Evolutionary conservation across 2,797 vertebrate species (phyloP), one percentile per base, ranked within the genome.

Genomic region (Euphonia xanthogaster): DNA sequence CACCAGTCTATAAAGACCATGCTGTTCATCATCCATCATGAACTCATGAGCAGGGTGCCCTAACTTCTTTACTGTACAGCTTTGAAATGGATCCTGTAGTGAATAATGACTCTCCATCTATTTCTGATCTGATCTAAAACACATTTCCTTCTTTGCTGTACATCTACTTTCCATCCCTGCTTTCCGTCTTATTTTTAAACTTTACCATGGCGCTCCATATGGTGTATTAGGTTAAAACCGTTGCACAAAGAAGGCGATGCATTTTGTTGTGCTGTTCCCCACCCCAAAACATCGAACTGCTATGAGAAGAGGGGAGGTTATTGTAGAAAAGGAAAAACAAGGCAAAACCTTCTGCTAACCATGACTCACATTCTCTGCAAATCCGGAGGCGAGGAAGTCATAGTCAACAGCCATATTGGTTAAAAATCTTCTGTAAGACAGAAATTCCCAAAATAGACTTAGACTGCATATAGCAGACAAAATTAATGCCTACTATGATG

Each of bases 81-180:
- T 95, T 96, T 93, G 92, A 94, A 95, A 96, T 37, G 33, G 54
- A 95, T 95, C 84, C 75, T 96, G 51, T 86, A 84, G 82, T 0
- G 25, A 97, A 94, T 81, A 73, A 94, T 71, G 79, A 73, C 67
- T 93, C 72, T 89, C 48, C 72, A 55, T 91, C 73, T 94, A 88
- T 91, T 92, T 94, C 81, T 93, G 84, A 88, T 93, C 44, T 93
- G 88, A 95, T 97, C 75, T 94, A 91, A 96, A 97, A 51, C 92
- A 94, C 83, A 88, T 94, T 94, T 94, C 39, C 62, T 89, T 42
- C 22, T 86, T 86, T 74, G 9, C 92, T 86, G 19, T 77, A 57
- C 42, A 78, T 72, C 47, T 68, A 44, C 51, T 84, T 90, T 94
- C 91, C 62, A 55, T 75, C 66, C 37, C 73, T 78, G 65, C 27